Conservation (phyloP, 2,113 vertebrate genomes). For the Echinops telfairi region DNA sequence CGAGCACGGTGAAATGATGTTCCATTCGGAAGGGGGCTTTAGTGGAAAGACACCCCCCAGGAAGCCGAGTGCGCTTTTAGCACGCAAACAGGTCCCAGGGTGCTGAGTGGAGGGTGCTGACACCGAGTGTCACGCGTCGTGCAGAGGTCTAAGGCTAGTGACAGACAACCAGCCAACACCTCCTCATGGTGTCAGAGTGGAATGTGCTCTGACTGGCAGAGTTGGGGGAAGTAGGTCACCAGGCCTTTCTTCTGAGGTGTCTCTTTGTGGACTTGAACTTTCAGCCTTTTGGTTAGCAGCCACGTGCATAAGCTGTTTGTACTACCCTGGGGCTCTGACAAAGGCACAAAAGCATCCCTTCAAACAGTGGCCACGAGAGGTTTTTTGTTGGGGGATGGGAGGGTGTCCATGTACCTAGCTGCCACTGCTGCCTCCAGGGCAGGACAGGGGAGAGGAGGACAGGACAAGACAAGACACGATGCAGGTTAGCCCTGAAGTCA, state of each 20-base stretch:
- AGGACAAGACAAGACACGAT: no score
- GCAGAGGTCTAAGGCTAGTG: background rate
- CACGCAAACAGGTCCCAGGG: conserved; percentile 24
- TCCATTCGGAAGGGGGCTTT: conserved; percentile 37
- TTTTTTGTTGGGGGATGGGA: no score
- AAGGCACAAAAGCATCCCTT: background rate
- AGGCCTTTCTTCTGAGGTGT: background rate
- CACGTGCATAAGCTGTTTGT: background rate
- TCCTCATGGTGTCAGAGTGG: background rate
- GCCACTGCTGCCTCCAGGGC: no score
- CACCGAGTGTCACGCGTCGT: background rate
- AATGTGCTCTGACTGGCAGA: background rate
- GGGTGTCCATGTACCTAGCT: background rate
- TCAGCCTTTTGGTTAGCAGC: background rate
- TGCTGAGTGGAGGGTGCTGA: background rate
- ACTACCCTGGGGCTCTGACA: background rate
- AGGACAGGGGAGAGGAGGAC: background rate
- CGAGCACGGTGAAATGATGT: conserved; percentile 1
- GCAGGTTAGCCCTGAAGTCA: background rate
- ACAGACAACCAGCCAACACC: background rate
- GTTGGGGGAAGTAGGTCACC: background rate
- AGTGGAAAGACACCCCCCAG: background rate
- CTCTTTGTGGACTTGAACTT: background rate
- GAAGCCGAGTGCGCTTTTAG: background rate
- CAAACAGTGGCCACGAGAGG: background rate